phyloP scores from a whole-genome alignment of 1,140 invertebrate genomes.

The Ceratitis capitata region DNA sequence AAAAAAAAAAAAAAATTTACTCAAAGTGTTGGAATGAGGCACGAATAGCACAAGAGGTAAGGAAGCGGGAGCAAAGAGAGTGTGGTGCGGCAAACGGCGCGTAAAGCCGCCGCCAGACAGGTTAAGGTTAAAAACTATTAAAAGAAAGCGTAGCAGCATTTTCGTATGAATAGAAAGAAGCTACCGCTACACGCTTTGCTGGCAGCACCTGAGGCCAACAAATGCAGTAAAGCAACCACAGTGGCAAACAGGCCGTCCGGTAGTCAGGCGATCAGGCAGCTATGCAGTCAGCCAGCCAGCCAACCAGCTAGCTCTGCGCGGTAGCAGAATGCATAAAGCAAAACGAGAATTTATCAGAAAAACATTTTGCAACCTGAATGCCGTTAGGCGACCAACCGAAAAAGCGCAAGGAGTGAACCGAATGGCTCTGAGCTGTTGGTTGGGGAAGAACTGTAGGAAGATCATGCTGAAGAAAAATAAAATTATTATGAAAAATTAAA shows the following conservation, averaged over 20 bases:
- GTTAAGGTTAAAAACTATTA: conserved; percentile 10
- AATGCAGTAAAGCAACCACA: too few species aligned
- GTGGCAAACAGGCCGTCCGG: too few species aligned
- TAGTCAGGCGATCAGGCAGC: too few species aligned
- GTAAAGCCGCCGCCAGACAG: conserved; percentile 28
- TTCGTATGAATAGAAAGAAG: conserved; percentile 35
- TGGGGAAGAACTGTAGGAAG: not conserved
- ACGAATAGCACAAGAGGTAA: not conserved
- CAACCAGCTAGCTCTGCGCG: not conserved
- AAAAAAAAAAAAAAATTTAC: conserved; percentile 6
- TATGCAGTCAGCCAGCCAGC: not conserved
- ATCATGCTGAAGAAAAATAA: conserved; percentile 1
- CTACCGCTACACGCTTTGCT: not conserved
- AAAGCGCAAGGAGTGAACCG: not conserved
- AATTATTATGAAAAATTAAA: conserved; percentile 33
- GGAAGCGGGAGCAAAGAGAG: not conserved
- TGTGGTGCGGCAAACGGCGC: not conserved
- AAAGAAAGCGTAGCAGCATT: conserved; percentile 3
- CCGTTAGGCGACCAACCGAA: conserved; percentile 24
- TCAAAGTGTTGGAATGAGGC: too few species aligned
- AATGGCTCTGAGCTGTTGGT: too few species aligned
- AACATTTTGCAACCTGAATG: conserved; percentile 14
- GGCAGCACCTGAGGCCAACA: conserved; percentile 8
- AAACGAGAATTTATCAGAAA: conserved; percentile 18
- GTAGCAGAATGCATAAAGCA: conserved; percentile 26